phyloP scores from a whole-genome alignment of 2,797 vertebrate species.

The Rousettus madagascariensis region DNA sequence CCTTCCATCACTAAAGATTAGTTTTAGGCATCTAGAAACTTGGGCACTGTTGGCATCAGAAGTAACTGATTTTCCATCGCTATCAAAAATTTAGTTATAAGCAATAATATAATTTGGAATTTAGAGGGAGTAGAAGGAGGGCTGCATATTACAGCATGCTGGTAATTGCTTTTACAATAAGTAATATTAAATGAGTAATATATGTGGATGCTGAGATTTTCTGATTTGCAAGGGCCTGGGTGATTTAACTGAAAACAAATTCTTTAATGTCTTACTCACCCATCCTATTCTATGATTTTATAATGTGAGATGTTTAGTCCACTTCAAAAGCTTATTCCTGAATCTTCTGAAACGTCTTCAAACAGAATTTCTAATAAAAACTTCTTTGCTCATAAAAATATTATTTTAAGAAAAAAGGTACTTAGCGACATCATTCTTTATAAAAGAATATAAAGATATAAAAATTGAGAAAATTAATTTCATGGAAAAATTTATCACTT shows the following conservation, averaged over 20 bases:
- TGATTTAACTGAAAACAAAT: background rate
- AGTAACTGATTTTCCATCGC: background rate
- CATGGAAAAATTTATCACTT: background rate
- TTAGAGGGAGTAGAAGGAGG: background rate
- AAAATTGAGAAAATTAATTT: constrained; percentile 24
- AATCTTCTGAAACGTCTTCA: background rate
- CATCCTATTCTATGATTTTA: background rate
- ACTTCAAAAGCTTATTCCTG: background rate
- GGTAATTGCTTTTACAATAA: background rate
- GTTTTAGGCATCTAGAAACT: background rate
- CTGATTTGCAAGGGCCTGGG: background rate
- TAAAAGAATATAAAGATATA: background rate
- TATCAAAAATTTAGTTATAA: background rate
- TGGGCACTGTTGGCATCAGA: background rate
- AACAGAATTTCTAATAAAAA: constrained; percentile 19
- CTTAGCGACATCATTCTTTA: constrained; percentile 4
- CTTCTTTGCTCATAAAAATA: background rate
- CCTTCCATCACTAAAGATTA: too few relatives aligned
- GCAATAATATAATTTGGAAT: background rate
- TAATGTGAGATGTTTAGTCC: background rate
- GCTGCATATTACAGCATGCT: background rate
- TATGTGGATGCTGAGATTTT: background rate
- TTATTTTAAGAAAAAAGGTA: background rate
- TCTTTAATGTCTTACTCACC: background rate
- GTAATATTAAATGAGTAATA: background rate